A percentile compares a stretch with the other conserved stretches of the same genome.
These are phyloP conservation scores for Vicugna pacos DNA, from an alignment of 2,113 vertebrate genomes.

Conservation along the genomic window DNA sequence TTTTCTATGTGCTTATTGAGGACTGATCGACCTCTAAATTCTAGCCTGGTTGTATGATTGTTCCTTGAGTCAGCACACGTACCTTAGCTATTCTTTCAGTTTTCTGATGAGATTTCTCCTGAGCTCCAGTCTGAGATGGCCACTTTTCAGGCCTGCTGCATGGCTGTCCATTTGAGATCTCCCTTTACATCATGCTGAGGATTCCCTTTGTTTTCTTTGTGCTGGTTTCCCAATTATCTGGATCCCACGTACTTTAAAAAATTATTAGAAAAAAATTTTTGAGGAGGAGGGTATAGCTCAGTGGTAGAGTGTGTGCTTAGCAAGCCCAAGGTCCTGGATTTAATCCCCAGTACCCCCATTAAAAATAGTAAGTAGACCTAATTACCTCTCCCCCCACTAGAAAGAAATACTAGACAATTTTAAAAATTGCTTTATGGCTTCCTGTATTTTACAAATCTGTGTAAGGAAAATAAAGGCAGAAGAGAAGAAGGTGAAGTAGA, in stretches of 20 bases:
- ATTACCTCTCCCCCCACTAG: no score
- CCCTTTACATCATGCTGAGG: not conserved
- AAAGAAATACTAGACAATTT: not conserved
- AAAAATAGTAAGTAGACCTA: no score
- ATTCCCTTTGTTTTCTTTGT: constrained; percentile 5
- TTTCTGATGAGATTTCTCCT: not conserved
- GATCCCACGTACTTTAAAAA: not conserved
- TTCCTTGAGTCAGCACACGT: not conserved
- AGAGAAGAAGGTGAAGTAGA: not conserved
- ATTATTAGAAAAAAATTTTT: not conserved
- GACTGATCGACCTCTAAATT: not conserved
- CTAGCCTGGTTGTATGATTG: not conserved
- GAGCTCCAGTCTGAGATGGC: not conserved
- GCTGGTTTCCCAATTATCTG: not conserved
- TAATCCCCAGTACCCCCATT: no score
- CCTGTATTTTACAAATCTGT: not conserved
- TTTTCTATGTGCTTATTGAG: not conserved
- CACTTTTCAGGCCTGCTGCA: not conserved
- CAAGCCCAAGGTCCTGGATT: no score
- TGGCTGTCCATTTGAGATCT: not conserved
- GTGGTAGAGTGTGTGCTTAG: no score
- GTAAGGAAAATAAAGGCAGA: not conserved
- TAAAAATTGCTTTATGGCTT: not conserved
- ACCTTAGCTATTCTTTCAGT: not conserved
- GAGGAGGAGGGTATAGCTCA: no score